These are phyloP conservation scores for Synergus gifuensis DNA, from an alignment of 2,888 invertebrate genomes.

Conservation along the genomic window DNA sequence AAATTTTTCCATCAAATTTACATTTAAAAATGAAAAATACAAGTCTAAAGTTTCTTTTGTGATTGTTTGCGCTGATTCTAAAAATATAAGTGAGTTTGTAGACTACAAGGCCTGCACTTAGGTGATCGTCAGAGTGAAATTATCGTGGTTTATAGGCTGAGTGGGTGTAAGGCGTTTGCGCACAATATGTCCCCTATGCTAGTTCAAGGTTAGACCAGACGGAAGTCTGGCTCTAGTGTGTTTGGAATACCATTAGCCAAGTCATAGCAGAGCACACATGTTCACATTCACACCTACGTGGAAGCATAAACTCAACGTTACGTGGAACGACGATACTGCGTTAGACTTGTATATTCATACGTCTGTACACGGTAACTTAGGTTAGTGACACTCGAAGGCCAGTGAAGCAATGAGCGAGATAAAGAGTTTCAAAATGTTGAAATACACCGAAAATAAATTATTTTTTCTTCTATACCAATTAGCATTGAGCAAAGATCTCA, in stretches of 20 bases:
- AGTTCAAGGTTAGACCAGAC: constrained; percentile 73
- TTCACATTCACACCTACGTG: constrained; percentile 16
- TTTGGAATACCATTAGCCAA: constrained; percentile 70
- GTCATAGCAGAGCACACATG: constrained; percentile 44
- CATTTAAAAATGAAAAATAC: not conserved
- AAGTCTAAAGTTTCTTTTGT: not conserved
- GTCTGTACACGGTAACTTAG: constrained; percentile 70
- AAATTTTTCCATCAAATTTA: too few species aligned
- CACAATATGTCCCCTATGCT: constrained; percentile 61
- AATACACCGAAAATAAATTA: too few species aligned
- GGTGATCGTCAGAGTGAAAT: constrained; percentile 32
- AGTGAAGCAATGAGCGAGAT: constrained; percentile 39
- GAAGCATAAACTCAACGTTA: constrained; percentile 54
- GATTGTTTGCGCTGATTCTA: not conserved
- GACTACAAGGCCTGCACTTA: constrained; percentile 37
- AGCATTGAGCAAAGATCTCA: too few species aligned
- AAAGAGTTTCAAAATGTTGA: constrained; percentile 4
- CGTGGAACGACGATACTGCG: constrained; percentile 56
- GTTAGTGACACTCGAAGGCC: constrained; percentile 75
- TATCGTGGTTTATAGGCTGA: constrained; percentile 27
- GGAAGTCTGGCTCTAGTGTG: constrained; percentile 73
- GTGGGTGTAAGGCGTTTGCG: constrained; percentile 48
- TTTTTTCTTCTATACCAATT: too few species aligned
- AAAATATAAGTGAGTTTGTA: constrained; percentile 27
- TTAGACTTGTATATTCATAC: constrained; percentile 60